Evolutionary conservation across 2,113 vertebrate genomes (phyloP), one percentile per base, ranked within the genome.

Genomic region (Sapayoa aenigma): DNA sequence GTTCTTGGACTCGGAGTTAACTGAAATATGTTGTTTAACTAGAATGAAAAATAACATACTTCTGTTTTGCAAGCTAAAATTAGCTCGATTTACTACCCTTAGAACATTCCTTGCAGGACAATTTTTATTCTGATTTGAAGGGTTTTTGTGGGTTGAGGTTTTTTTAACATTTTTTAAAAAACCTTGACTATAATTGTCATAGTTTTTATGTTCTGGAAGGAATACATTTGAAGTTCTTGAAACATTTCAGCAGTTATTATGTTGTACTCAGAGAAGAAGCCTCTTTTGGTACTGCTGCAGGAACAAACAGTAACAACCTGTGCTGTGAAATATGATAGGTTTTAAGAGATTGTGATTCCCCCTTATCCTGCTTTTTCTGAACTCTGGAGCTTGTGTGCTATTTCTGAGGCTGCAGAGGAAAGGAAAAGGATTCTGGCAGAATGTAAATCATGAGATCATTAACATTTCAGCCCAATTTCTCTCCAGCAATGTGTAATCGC

Each of bases 401-500:
- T 93, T 90, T 94, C 75, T 80, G 84, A 94, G 33, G 14, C 77
- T 89, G 72, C 55, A 84, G 60, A 81, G 44, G 22, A 76, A 94
- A 82, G n/a, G 27, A 71, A 52, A 88, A 83, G 65, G 39, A 74
- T 90, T 84, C 72, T 96, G 90, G 56, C 72, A 93, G 90, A 76
- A 94, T 93, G 95, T 96, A 96, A 95, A 96, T 93, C 82, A 90
- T 84, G 56, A 68, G 56, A 86, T 84, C 79, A 90, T 97, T 97
- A 97, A 93, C 85, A 94, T 92, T 95, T 96, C 76, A 94, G 88
- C 39, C 85, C 83, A 89, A 65, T 95, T 96, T 95, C 75, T 95
- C 85, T 74, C 52, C 68, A 86, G 56, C 44, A 49, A 30, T 72
- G 35, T 81, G 55, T 81, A 94, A 95, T 94, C 82, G 59, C 56